Conservation (phyloP, 2,797 vertebrate genomes). For the Gobionotothen gibberifrons region DNA sequence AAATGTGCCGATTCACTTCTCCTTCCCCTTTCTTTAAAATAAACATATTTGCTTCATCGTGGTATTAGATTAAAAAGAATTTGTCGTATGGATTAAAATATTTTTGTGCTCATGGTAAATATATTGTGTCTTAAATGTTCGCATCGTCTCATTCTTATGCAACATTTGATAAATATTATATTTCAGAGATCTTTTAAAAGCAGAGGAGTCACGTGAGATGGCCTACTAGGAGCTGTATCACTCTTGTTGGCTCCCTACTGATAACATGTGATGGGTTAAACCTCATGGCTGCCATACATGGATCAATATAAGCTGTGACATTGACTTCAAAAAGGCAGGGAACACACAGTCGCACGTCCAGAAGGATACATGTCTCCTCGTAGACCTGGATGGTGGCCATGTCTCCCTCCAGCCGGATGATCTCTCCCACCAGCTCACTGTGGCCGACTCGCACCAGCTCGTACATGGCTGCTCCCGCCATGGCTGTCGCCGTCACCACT, state of each 20-base stretch:
- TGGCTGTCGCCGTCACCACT: slow-evolving; percentile 96
- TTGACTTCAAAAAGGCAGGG: neutral
- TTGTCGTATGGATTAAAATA: neutral
- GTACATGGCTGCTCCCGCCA: slow-evolving; percentile 98
- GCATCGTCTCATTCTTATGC: neutral
- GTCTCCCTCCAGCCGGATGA: slow-evolving; percentile 96
- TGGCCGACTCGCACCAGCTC: slow-evolving; percentile 97
- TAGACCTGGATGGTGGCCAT: slow-evolving; percentile 99
- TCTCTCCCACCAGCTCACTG: slow-evolving; percentile 96
- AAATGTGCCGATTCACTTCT: neutral
- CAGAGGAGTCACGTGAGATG: no score
- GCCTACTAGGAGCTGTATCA: neutral
- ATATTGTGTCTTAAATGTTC: neutral
- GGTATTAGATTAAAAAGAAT: neutral
- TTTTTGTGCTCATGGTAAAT: neutral
- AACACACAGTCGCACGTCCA: neutral
- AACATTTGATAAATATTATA: neutral
- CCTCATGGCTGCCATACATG: neutral
- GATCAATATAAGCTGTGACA: neutral
- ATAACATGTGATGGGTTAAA: neutral
- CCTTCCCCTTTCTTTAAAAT: neutral
- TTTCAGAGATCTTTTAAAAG: neutral
- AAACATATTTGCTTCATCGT: neutral
- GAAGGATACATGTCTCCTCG: slow-evolving; percentile 99
- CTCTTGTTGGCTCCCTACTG: neutral